A percentile compares a stretch with the other conserved stretches of the same genome.
phyloP scores from a whole-genome alignment of 2,888 invertebrate species.

The Octonoba sinensis region DNA sequence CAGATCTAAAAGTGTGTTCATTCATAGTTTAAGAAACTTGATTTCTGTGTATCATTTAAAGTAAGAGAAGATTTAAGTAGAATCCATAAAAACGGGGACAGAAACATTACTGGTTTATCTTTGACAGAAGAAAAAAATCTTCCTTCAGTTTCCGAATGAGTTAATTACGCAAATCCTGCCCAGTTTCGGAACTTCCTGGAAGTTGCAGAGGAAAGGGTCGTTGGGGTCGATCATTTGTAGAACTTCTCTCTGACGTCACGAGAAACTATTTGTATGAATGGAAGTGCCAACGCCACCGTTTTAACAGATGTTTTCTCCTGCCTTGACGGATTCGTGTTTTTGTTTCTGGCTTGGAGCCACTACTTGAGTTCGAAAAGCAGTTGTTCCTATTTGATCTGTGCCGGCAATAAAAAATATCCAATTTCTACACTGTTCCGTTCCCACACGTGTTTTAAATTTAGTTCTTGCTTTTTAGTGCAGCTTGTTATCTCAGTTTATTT shows the following conservation, averaged over 20 bases:
- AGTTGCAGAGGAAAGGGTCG: slow-evolving; percentile 25
- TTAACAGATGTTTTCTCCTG: background rate
- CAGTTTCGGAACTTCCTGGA: slow-evolving; percentile 45
- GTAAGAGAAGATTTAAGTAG: too few species aligned
- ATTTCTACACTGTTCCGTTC: background rate
- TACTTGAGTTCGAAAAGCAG: slow-evolving; percentile 13
- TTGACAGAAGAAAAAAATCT: slow-evolving; percentile 14
- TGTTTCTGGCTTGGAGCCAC: slow-evolving; percentile 30
- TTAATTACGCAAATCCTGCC: slow-evolving; percentile 59
- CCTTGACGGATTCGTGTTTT: slow-evolving; percentile 7
- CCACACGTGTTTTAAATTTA: slow-evolving; percentile 9
- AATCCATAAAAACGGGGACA: too few species aligned
- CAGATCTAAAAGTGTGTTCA: too few species aligned
- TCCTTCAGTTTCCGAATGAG: slow-evolving; percentile 52
- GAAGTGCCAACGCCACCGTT: slow-evolving; percentile 38
- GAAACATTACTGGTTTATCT: too few species aligned
- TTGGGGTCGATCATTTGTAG: slow-evolving; percentile 41
- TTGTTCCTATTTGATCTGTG: slow-evolving; percentile 31
- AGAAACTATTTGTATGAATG: slow-evolving; percentile 55
- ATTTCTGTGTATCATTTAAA: too few species aligned
- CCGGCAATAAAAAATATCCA: background rate
- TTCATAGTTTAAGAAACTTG: too few species aligned
- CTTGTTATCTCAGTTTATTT: background rate
- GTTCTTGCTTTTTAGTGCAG: slow-evolving; percentile 12
- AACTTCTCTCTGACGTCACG: slow-evolving; percentile 50